Percentiles rank a stretch among this genome's conserved stretches.
These are phyloP conservation scores for Microctenopoma stevenorrisi DNA, from an alignment of 2,797 vertebrate species.

Conservation along the genomic window DNA sequence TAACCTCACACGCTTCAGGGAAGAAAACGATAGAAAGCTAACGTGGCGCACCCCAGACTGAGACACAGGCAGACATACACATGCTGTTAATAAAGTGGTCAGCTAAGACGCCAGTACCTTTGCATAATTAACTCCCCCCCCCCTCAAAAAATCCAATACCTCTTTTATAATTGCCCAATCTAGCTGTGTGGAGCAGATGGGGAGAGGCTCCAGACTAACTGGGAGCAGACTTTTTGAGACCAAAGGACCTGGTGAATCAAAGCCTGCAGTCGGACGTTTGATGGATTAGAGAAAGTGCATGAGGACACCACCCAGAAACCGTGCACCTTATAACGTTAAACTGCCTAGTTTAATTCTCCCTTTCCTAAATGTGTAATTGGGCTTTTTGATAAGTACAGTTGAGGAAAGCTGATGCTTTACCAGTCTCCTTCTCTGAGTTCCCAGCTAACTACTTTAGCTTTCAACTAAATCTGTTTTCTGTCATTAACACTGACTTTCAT, in stretches of 20 bases:
- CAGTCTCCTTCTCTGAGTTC: conserved; percentile 6
- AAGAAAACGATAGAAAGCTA: conserved; percentile 49
- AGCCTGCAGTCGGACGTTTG: conserved; percentile 47
- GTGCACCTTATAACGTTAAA: conserved; percentile 1
- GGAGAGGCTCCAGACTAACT: conserved; percentile 78
- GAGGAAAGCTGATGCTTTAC: background rate
- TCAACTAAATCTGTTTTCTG: conserved; percentile 2
- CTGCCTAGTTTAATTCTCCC: background rate
- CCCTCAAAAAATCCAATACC: conserved; percentile 53
- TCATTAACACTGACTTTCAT: conserved; percentile 11
- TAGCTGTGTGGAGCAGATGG: conserved; percentile 84
- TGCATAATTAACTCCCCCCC: conserved; percentile 58
- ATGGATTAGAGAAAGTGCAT: conserved; percentile 19
- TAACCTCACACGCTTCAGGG: conserved; percentile 57
- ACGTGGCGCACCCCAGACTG: conserved; percentile 47
- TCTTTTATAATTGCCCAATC: conserved; percentile 75
- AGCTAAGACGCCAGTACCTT: conserved; percentile 66
- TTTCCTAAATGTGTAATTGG: conserved; percentile 6
- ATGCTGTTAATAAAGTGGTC: conserved; percentile 77
- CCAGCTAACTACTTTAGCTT: conserved; percentile 15
- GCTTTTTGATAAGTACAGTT: background rate
- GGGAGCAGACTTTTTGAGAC: conserved; percentile 71
- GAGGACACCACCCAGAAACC: conserved; percentile 19
- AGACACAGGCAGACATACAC: conserved; percentile 61
- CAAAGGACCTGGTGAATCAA: conserved; percentile 42